Percentiles rank a stretch among this genome's conserved stretches.
Conservation (phyloP, 2,888 invertebrate species). For the Cyaniris semiargus region DNA sequence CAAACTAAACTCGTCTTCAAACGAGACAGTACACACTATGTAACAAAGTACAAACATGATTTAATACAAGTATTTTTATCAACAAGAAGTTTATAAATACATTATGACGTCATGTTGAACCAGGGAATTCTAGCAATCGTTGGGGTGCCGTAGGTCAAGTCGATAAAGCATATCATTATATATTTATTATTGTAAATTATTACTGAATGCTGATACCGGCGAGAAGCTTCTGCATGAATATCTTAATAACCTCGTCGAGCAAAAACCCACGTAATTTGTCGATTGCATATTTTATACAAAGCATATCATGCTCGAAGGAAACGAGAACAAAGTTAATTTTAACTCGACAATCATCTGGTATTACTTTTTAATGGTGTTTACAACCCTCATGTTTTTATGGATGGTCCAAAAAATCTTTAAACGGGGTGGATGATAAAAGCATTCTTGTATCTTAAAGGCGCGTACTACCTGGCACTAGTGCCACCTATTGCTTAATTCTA, state of each 20-base stretch:
- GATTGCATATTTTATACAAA: conserved; percentile 2
- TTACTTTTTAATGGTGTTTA: background rate
- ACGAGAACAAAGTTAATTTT: background rate
- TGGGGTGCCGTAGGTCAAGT: background rate
- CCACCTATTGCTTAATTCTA: too few species aligned
- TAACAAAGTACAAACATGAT: too few species aligned
- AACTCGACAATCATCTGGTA: background rate
- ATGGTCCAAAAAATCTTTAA: background rate
- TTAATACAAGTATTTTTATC: too few species aligned
- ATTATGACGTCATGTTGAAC: background rate
- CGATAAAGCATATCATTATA: background rate
- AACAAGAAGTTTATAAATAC: too few species aligned
- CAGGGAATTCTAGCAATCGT: background rate
- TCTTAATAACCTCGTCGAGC: background rate
- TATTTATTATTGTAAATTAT: conserved; percentile 24
- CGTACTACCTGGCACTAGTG: too few species aligned
- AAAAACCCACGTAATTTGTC: conserved; percentile 5
- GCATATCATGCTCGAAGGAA: background rate
- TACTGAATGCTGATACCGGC: background rate
- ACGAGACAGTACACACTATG: too few species aligned
- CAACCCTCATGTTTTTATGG: background rate
- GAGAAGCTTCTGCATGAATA: background rate
- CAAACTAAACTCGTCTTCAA: too few species aligned
- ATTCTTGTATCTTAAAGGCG: too few species aligned
- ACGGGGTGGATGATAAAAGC: background rate